phyloP scores from a whole-genome alignment of 2,797 vertebrate species.

The Picus viridis region DNA sequence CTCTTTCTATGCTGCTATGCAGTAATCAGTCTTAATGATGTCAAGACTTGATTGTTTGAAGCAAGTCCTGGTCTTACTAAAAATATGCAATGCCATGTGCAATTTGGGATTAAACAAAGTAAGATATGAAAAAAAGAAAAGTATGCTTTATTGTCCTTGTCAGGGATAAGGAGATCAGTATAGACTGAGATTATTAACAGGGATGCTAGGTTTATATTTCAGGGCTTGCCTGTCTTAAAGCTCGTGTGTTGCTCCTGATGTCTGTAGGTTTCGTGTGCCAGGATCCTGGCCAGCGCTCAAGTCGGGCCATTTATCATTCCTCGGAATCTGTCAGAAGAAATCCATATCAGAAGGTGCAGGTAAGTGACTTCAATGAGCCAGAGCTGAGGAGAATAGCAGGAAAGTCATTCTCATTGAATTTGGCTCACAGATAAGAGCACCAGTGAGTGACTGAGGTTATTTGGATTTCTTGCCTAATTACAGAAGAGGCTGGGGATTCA shows the following conservation, averaged over 20 bases:
- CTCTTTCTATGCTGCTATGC: not conserved
- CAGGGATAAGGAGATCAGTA: not conserved
- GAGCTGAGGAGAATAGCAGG: not conserved
- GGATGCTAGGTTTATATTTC: not conserved
- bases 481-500: not conserved
- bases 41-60: not conserved
- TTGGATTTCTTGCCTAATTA: not conserved
- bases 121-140: not conserved
- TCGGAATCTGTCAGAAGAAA: constrained; percentile 80
- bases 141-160: not conserved
- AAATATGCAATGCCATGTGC: not conserved
- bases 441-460: not conserved
- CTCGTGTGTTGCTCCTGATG: constrained; percentile 7
- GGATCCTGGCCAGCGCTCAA: constrained; percentile 83
- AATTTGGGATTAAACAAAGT: not conserved
- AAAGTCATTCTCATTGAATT: not conserved
- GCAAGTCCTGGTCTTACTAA: not conserved
- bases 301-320: constrained; percentile 74
- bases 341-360: constrained; percentile 83
- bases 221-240: not conserved
- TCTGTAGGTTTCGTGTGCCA: constrained; percentile 90
- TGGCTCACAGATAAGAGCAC: not conserved
- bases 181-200: not conserved
- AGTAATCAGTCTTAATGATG: not conserved
- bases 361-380: constrained; percentile 62